Conservation (phyloP, 2,888 invertebrate species). For the Miltochrista miniata region DNA sequence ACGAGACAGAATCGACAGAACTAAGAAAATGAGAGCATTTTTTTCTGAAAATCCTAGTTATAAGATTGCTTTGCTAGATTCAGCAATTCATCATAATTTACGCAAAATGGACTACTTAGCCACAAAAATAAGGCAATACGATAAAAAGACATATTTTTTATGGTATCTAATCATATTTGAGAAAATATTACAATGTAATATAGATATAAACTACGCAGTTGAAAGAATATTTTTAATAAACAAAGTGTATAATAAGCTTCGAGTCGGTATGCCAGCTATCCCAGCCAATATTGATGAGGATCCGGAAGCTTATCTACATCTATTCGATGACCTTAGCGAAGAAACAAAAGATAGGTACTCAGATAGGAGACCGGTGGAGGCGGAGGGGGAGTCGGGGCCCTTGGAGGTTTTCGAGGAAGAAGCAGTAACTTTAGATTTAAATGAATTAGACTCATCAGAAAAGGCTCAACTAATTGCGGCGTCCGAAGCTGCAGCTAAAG, state of each 20-base stretch:
- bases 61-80: slow-evolving; percentile 2
- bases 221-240: slow-evolving; percentile 1
- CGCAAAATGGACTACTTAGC: background rate
- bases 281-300: background rate
- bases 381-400: too few species aligned
- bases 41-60: background rate
- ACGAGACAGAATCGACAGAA: background rate
- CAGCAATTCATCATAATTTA: slow-evolving; percentile 2
- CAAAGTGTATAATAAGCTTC: background rate
- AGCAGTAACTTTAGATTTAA: too few species aligned
- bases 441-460: too few species aligned
- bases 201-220: slow-evolving; percentile 3
- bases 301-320: background rate
- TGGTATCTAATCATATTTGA: slow-evolving; percentile 1
- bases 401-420: too few species aligned
- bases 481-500: too few species aligned
- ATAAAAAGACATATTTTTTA: background rate
- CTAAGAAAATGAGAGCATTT: background rate
- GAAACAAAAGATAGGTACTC: background rate
- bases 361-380: too few species aligned
- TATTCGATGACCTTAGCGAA: background rate
- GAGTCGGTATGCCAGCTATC: background rate
- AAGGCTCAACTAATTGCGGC: too few species aligned
- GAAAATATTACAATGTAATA: slow-evolving; percentile 3
- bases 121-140: background rate